Conservation (phyloP, 1,140 invertebrate species). For the Heliconius eleuchia region DNA sequence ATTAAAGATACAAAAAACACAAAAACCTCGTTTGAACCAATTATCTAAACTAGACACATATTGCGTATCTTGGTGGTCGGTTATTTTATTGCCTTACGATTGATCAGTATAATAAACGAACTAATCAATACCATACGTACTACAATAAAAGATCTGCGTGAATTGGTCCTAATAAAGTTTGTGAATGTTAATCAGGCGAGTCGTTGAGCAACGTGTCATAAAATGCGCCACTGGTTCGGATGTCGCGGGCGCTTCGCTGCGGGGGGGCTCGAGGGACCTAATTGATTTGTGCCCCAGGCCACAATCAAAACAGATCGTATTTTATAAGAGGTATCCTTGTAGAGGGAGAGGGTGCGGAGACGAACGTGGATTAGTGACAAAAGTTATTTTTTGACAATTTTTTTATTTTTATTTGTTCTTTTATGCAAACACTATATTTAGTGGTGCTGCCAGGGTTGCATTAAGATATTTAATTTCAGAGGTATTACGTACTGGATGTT, state of each 20-base stretch:
- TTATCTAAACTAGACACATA: conserved; percentile 3
- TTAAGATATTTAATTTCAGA: no score
- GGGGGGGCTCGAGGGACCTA: conserved; percentile 69
- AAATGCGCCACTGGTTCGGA: conserved; percentile 77
- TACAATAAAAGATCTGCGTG: conserved; percentile 46
- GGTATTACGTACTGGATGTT: no score
- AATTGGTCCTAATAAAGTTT: conserved; percentile 73
- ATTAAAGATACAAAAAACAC: background rate
- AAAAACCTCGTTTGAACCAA: background rate
- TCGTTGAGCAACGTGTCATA: conserved; percentile 76
- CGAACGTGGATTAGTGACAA: conserved; percentile 33
- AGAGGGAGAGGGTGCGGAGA: conserved; percentile 66
- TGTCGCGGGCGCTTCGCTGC: conserved; percentile 65
- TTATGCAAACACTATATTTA: background rate
- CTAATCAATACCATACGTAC: conserved; percentile 43
- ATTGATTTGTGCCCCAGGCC: conserved; percentile 81
- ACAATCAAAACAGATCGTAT: conserved; percentile 82
- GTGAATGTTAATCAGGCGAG: conserved; percentile 78
- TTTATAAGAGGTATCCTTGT: conserved; percentile 76
- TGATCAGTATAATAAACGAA: conserved; percentile 44
- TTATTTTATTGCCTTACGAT: conserved; percentile 25
- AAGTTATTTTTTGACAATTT: background rate
- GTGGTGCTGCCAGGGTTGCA: no score
- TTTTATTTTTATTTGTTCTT: background rate
- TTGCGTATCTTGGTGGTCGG: conserved; percentile 29